Base-by-base conservation (phyloP, 1,140 invertebrate species). In the Adelges cooleyi region DNA sequence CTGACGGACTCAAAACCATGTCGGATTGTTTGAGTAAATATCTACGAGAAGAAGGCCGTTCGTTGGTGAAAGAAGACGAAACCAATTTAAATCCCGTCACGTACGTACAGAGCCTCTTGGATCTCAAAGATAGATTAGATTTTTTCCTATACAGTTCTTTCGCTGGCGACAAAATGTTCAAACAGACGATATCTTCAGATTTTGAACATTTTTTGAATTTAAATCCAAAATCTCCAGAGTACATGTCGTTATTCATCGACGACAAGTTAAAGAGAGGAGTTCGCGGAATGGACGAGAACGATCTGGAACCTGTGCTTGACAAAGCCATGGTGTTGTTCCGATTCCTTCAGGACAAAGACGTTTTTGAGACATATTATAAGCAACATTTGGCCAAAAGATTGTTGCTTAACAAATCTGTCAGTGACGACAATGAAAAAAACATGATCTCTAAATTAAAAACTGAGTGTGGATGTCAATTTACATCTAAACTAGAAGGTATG, bases 391-490 rank as follows among this genome's bases (percentile, higher is more conserved):
- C 96, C 23, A 98, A 99, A 76, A 82, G 97, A 68, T 81, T 99
- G 59, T 80, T 99, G 52, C 82, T 99, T 52, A 98, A 98, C 77
- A 99, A 98, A 79, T 97, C 93, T 67, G 92, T 97, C 29, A 98
- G 94, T 2, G 96, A 99, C 77, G 97, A 99, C 79, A 94, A 92
- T 70, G 97, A 99, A 77, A 99, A 99, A 75, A 98, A 96, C 76
- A 99, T 99, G 96, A 98, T 99, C 80, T 96, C 95, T 67, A 99
- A 99, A 82, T 81, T 99, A 71, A 99, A 96, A 92, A 97, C 95
- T 81, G 95, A 99, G 81, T 99, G 96, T 82, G 96, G 96, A 67
- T 98, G 95, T 80, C 95, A 98, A 79, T 99, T 99, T 78, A 99
- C 97, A 67, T 97, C 94, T 40, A 99, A 99, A 79, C 80, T 99